Evolutionary conservation across 2,888 invertebrate genomes (phyloP).

Genomic region (Patella ulyssiponensis): DNA sequence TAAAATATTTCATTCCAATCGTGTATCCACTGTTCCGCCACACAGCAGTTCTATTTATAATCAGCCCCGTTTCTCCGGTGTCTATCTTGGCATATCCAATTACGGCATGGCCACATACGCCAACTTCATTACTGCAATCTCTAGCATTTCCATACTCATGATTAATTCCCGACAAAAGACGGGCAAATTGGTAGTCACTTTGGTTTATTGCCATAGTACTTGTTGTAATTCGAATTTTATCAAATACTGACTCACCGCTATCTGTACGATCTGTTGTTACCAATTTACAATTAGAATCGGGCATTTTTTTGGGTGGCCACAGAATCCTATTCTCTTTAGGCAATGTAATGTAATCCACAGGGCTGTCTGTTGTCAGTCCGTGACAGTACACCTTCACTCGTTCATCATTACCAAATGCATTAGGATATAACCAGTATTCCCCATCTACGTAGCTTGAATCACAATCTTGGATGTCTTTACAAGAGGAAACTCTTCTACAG

Average conservation of each 20-base stretch:
- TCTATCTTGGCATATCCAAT: not conserved
- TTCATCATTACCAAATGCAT: not conserved
- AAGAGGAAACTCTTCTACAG: not conserved
- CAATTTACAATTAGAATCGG: not conserved
- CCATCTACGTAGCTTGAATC: not conserved
- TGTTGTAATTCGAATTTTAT: not conserved
- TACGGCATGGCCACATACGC: not conserved
- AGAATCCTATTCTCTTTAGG: not conserved
- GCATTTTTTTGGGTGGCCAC: not conserved
- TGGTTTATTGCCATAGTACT: not conserved
- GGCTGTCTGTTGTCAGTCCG: not conserved
- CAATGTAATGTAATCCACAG: not conserved
- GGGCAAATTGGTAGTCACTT: not conserved
- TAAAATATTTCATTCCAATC: not conserved
- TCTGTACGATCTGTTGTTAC: not conserved
- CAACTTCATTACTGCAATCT: not conserved
- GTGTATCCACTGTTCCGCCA: not conserved
- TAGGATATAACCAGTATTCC: slow-evolving; percentile 9
- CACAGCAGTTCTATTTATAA: not conserved
- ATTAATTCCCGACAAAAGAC: not conserved
- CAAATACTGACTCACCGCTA: not conserved
- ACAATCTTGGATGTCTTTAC: not conserved
- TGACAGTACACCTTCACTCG: not conserved
- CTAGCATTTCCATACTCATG: not conserved
- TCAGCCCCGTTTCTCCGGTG: not conserved